Percentiles rank a stretch among this genome's conserved stretches.
Conservation (phyloP, 2,113 vertebrate species). For the Gorsachius goisagi region DNA sequence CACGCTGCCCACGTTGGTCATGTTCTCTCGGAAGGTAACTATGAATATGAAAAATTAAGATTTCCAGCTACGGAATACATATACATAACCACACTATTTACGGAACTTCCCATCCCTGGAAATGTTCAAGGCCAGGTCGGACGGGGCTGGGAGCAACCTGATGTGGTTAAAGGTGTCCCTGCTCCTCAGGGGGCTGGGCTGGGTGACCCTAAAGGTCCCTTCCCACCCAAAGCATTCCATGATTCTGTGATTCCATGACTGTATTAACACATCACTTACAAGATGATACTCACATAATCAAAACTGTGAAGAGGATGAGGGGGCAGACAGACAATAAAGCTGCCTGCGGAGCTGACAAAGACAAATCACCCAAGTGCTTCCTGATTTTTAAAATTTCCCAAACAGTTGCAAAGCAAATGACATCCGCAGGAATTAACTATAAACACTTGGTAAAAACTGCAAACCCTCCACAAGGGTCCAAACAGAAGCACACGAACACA, state of each 20-base stretch:
- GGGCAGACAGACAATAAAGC: not conserved
- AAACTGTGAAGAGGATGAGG: not conserved
- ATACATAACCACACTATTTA: rapidly evolving
- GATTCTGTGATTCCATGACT: no score
- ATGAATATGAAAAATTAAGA: rapidly evolving
- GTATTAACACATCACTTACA: not conserved
- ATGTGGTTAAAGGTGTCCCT: no score
- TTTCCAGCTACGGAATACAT: not conserved
- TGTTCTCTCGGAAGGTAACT: not conserved
- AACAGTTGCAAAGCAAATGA: not conserved
- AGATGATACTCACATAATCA: not conserved
- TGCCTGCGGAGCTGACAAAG: not conserved
- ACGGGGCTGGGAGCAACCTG: no score
- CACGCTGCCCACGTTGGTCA: rapidly evolving
- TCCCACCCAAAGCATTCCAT: no score
- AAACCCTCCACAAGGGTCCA: no score
- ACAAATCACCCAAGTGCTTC: not conserved
- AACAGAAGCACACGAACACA: rapidly evolving
- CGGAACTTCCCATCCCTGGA: no score
- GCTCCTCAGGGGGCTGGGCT: no score
- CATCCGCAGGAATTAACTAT: not conserved
- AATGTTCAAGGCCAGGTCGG: no score
- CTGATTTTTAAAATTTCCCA: not conserved
- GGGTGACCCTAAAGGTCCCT: no score
- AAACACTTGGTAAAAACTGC: not conserved